Conservation (phyloP, 2,797 vertebrate genomes). For the Neopelma chrysocephalum region DNA sequence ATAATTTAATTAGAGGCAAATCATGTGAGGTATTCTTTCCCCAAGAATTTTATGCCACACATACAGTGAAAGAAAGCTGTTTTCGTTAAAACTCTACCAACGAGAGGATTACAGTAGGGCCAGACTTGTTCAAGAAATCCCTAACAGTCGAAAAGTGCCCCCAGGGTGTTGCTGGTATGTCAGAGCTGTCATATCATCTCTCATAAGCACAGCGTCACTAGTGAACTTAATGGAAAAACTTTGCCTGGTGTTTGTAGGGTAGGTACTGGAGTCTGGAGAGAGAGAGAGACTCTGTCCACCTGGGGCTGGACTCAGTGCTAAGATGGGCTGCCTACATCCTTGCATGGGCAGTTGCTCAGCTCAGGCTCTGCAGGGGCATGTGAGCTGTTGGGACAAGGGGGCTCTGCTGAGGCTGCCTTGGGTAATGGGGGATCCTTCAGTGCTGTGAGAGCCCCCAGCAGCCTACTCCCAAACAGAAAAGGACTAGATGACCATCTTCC, state of each 20-base stretch:
- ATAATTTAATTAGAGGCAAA: background rate
- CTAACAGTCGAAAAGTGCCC: background rate
- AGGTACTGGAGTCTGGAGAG: background rate
- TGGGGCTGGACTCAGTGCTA: accelerated
- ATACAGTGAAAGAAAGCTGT: background rate
- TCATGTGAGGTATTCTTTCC: background rate
- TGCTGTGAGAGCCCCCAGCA: background rate
- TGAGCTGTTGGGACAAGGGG: accelerated
- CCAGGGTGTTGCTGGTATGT: background rate
- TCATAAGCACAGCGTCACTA: too few relatives aligned
- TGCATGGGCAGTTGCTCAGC: accelerated
- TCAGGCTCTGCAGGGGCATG: background rate
- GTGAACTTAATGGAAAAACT: background rate
- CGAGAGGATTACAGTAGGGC: background rate
- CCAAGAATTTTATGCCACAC: background rate
- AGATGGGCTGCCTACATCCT: accelerated
- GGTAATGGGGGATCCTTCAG: accelerated
- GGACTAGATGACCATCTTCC: background rate
- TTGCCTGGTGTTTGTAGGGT: background rate
- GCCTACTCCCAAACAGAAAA: accelerated
- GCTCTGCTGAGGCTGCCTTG: background rate
- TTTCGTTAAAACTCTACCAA: background rate
- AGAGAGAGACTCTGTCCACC: accelerated
- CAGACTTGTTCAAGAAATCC: background rate
- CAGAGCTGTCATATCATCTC: accelerated